Evolutionary conservation across 2,113 vertebrate genomes (phyloP), one percentile per base, ranked within the genome.

Genomic region (Arenaria interpres): DNA sequence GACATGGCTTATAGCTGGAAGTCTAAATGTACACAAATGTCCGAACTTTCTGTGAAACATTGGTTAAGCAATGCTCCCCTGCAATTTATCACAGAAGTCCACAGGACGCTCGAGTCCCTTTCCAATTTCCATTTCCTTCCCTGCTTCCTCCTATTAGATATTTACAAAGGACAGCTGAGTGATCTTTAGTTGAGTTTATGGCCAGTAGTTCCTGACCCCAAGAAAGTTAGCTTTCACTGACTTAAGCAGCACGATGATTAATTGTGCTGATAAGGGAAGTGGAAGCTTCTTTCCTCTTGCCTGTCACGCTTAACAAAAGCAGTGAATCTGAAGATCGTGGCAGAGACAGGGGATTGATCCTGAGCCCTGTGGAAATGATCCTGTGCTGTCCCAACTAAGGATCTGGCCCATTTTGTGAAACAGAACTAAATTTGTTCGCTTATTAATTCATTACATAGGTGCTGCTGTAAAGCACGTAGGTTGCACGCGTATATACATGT

Each of bases 221-320:
- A 39, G 60, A 62, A 62, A 56, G 45, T 85, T 78, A 68, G 66
- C 79, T 95, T 89, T 86, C 88, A 84, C 84, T 86, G 64, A 48
- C 77, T 92, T 72, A 39, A 78, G 80, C 72, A 63, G 35, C 1
- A 1, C 8, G 1, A 66, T 78, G 80, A 90, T 92, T 94, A 90
- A 92, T 90, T 89, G 57, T 45, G 37, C 72, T 84, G 82, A 86
- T 97, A 85, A 96, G 82, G 85, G 59, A 88, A 86, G 48, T 72
- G 69, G 64, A 94, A 91, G 74, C 77, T 85, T 75, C 83, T 94
- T 84, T 88, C 74, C 39, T 89, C 39, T 62, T 94, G 83, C 41
- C 69, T 41, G 50, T 59, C 74, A 76, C 45, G 57, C 73, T 93
- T 50, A 57, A 82, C 56, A 69, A 78, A 87, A 92, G 7, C 59